Percentiles rank a stretch among this genome's conserved stretches.
These are phyloP conservation scores for Tetrapedia diversipes DNA, from an alignment of 2,888 invertebrate species.

Conservation along the genomic window DNA sequence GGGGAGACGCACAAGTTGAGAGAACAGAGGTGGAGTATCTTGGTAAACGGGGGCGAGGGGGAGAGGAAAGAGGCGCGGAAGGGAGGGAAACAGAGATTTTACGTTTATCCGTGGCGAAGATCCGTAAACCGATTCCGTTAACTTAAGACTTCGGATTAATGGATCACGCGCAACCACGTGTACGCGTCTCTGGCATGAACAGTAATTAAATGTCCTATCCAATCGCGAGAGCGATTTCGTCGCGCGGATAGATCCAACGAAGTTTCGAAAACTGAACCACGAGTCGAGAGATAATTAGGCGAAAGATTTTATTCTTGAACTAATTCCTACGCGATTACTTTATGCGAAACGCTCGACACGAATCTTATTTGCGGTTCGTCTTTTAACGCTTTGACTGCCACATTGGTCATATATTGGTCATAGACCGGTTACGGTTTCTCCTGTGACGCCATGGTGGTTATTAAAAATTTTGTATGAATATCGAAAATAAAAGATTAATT, in stretches of 20 bases:
- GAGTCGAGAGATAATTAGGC: too few relatives aligned
- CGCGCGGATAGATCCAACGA: conserved; percentile 1
- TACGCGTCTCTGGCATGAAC: conserved; percentile 46
- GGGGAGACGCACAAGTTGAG: conserved; percentile 38
- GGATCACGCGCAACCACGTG: conserved; percentile 57
- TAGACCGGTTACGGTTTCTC: too few relatives aligned
- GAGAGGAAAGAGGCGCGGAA: conserved; percentile 13
- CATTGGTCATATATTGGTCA: too few relatives aligned
- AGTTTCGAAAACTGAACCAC: conserved; percentile 7
- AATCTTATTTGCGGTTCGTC: too few relatives aligned
- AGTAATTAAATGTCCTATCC: conserved; percentile 63
- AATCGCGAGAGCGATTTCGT: neutral
- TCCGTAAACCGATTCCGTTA: conserved; percentile 74
- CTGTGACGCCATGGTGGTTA: too few relatives aligned
- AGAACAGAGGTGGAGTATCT: conserved; percentile 21
- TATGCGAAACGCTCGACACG: too few relatives aligned
- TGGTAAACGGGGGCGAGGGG: conserved; percentile 24
- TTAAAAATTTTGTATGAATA: too few relatives aligned
- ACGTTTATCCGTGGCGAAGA: conserved; percentile 64
- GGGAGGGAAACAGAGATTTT: conserved; percentile 50
- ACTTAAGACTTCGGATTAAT: conserved; percentile 68
- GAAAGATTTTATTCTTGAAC: too few relatives aligned
- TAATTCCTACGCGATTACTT: too few relatives aligned
- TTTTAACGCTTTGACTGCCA: too few relatives aligned
- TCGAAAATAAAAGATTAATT: neutral